These are phyloP conservation scores for Acropora tenuis DNA, from an alignment of 64 coral and sea anemone genomes.

Conservation along the genomic window DNA sequence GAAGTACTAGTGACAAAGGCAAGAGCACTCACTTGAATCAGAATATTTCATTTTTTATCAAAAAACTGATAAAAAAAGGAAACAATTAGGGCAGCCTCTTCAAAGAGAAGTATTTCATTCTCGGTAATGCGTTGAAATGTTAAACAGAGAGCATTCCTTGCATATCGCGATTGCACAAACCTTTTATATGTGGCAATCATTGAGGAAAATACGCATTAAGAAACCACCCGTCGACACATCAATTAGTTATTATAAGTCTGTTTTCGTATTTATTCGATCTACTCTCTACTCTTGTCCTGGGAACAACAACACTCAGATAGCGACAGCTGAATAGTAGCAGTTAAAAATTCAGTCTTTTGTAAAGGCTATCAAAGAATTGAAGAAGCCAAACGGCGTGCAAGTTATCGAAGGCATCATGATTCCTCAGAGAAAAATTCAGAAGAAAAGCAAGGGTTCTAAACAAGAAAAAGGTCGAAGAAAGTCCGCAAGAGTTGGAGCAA, in stretches of 20 bases:
- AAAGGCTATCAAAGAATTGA: too few species aligned
- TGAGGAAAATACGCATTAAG: neutral
- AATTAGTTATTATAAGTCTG: neutral
- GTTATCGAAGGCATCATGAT: neutral
- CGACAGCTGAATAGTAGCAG: too few species aligned
- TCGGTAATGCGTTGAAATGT: conserved; percentile 20
- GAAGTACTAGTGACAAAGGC: too few species aligned
- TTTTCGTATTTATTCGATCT: neutral
- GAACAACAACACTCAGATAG: neutral
- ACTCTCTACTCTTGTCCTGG: neutral
- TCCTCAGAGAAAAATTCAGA: conserved; percentile 23
- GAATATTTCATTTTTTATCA: too few species aligned
- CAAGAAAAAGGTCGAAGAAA: conserved; percentile 34
- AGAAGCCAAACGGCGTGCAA: neutral
- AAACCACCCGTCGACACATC: neutral
- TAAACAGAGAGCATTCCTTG: neutral
- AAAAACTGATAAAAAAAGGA: neutral
- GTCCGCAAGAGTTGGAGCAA: neutral
- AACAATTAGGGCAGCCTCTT: neutral
- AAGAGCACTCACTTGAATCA: too few species aligned
- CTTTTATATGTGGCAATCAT: neutral
- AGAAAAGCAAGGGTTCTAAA: conserved; percentile 18
- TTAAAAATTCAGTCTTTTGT: too few species aligned
- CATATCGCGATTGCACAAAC: neutral
- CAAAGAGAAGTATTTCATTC: neutral